These are phyloP conservation scores for Psettodes erumei DNA, from an alignment of 2,113 vertebrate genomes.

Conservation along the genomic window DNA sequence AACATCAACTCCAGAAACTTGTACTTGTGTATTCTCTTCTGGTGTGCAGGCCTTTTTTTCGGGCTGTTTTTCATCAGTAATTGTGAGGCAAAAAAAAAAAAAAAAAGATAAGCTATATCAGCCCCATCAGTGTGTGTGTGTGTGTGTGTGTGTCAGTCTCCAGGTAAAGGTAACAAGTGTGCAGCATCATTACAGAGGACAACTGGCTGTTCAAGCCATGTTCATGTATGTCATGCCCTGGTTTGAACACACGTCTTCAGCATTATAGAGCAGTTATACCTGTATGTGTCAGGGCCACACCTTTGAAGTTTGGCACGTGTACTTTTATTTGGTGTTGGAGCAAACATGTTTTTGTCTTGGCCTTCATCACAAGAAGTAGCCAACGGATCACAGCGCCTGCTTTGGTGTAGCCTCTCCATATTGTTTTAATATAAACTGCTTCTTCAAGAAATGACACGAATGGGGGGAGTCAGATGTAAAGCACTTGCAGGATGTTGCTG, in stretches of 20 bases:
- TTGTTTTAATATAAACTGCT: slow-evolving; percentile 22
- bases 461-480: slow-evolving; percentile 52
- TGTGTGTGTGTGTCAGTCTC: slow-evolving; percentile 2
- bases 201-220: neutral
- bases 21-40: slow-evolving; percentile 23
- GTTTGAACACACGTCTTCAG: slow-evolving; percentile 17
- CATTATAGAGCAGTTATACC: slow-evolving; percentile 12
- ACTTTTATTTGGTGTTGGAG: neutral
- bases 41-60: slow-evolving; percentile 1
- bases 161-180: slow-evolving; percentile 18
- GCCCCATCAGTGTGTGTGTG: neutral
- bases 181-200: slow-evolving; percentile 14
- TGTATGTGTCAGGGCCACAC: neutral
- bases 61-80: slow-evolving; percentile 44
- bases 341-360: neutral
- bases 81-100: slow-evolving; percentile 43
- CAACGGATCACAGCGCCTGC: slow-evolving; percentile 15
- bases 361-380: slow-evolving; percentile 15
- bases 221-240: slow-evolving; percentile 7
- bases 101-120: slow-evolving; percentile 18
- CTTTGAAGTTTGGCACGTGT: slow-evolving; percentile 18
- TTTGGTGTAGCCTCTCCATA: slow-evolving; percentile 14
- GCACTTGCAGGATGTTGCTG: slow-evolving; percentile 51
- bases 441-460: slow-evolving; percentile 42
- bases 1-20: slow-evolving; percentile 9